Evolutionary conservation across 2,888 invertebrate genomes (phyloP).

Genomic region (Morinoia aosen): DNA sequence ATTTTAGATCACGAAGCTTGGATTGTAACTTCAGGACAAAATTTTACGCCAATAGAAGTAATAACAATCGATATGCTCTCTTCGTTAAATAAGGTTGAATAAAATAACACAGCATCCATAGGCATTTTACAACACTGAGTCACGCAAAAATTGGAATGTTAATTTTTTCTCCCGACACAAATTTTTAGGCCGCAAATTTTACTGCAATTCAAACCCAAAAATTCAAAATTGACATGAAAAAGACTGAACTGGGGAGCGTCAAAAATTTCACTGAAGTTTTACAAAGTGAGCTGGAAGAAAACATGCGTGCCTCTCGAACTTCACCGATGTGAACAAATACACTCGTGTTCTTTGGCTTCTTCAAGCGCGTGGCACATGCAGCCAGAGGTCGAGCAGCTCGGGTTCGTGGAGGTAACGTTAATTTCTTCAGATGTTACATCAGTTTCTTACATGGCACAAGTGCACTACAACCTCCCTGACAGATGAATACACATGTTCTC

Average conservation of each 20-base stretch:
- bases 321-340: not conserved
- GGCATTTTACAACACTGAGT: no score
- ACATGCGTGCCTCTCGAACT: not conserved
- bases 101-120: no score
- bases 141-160: not conserved
- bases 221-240: not conserved
- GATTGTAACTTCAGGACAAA: no score
- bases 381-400: not conserved
- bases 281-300: not conserved
- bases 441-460: not conserved
- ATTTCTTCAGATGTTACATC: not conserved
- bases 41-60: no score
- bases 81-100: no score
- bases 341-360: not conserved
- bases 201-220: not conserved
- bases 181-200: not conserved
- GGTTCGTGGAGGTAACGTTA: not conserved
- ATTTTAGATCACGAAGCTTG: no score
- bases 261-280: not conserved
- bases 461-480: not conserved
- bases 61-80: no score
- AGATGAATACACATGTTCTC: conserved; percentile 47
- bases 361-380: conserved; percentile 7
- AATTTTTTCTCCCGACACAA: not conserved
- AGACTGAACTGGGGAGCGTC: not conserved